Base-by-base conservation (phyloP, 2,797 vertebrate genomes). In the Lepilemur septentrionalis region DNA sequence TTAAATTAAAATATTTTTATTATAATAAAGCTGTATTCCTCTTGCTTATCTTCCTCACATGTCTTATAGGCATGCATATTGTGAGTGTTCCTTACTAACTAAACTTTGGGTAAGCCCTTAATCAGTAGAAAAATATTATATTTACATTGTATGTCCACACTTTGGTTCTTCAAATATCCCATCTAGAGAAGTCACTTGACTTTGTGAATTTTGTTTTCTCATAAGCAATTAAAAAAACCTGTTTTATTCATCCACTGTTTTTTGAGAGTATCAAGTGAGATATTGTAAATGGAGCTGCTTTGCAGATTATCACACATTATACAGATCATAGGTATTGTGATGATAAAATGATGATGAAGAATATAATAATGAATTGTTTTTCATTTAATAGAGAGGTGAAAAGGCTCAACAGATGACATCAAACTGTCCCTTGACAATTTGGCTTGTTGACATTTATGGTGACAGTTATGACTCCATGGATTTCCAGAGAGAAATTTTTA, bases 1-100 rank as follows among this genome's bases (percentile, higher is more conserved):
- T 96, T 86, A 93, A 41, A 82, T 94, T 50, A 41, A 93, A 91
- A 81, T 73, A 6, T 59, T 70, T 28, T 90, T 65, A 23, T 55
- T 48, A 23, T 59, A 84, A 59, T 81, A 85, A 88, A 89, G 15
- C 7, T 18, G 2, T 87, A 28, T 79, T 84, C 7, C 18, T 78
- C 4, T 70, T 90, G 28, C 18, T 3, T 78, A 32, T 17, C 15
- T 79, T 55, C 3, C 43, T 91, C 23, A 46, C 2, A 1, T 46
- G 4, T 52, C 50, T 76, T 78, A 91, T 52, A 67, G 35, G 7
- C 3, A 4, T 55, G 2, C 35, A 23, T 69, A 76, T 13, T 52
- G 38, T 80, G 15, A 94, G 10, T 88, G 8, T 61, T 75, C 5
- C 32, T 43, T 61, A 30, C 48, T 89, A 76, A 65, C 55, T 63